Conservation (phyloP, 2,888 invertebrate species). For the Nymphalis c-album region DNA sequence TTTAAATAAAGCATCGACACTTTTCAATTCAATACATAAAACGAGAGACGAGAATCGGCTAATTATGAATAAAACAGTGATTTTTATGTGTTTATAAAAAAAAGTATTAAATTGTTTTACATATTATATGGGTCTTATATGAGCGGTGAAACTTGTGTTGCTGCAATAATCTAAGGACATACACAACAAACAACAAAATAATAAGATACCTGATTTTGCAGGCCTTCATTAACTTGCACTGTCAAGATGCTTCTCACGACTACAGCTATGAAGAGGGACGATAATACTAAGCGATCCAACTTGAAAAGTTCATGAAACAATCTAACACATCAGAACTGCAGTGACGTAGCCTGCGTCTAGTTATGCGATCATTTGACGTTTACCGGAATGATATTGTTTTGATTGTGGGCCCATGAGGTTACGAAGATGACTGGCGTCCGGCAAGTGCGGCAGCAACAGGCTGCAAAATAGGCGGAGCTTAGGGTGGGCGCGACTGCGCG, state of each 20-base stretch:
- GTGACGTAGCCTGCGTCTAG: neutral
- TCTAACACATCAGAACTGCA: slow-evolving; percentile 32
- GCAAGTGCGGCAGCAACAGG: slow-evolving; percentile 73
- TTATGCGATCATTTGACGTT: slow-evolving; percentile 18
- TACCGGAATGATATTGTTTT: slow-evolving; percentile 35
- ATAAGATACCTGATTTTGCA: slow-evolving; percentile 63
- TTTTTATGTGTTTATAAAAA: too few species aligned
- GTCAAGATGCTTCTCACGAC: slow-evolving; percentile 54
- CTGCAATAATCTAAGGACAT: neutral
- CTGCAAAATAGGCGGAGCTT: slow-evolving; percentile 68
- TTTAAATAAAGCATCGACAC: neutral
- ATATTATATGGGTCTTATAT: neutral
- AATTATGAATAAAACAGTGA: too few species aligned
- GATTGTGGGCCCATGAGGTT: slow-evolving; percentile 58
- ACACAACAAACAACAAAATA: slow-evolving; percentile 25
- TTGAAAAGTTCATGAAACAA: slow-evolving; percentile 45
- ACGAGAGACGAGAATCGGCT: too few species aligned
- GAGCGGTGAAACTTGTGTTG: too few species aligned
- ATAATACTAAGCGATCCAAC: slow-evolving; percentile 14
- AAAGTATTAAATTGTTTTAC: neutral
- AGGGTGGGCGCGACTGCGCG: slow-evolving; percentile 66
- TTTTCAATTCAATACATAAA: too few species aligned
- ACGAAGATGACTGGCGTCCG: slow-evolving; percentile 66
- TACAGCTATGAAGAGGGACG: slow-evolving; percentile 43
- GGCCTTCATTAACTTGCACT: slow-evolving; percentile 58